Conservation (phyloP, 2,888 invertebrate genomes). For the Pseudoips prasinana region DNA sequence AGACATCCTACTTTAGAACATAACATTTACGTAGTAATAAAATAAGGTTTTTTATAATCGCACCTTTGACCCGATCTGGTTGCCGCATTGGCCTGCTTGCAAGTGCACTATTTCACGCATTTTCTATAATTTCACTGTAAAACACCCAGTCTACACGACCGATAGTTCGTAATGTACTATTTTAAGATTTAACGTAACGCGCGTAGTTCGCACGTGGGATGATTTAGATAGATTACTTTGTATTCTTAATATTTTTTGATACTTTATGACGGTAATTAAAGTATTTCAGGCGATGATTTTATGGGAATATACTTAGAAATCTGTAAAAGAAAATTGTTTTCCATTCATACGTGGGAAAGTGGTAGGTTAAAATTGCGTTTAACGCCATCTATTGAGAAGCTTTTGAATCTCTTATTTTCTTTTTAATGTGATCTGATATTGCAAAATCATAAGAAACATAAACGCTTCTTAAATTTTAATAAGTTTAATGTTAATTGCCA, state of each 20-base stretch:
- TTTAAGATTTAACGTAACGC: conserved; percentile 32
- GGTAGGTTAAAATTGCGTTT: background rate
- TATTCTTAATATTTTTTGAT: too few species aligned
- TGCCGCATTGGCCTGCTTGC: conserved; percentile 95
- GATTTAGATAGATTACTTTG: conserved; percentile 9
- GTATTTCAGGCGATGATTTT: conserved; percentile 5
- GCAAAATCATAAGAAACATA: too few species aligned
- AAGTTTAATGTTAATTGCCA: too few species aligned
- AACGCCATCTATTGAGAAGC: conserved; percentile 27
- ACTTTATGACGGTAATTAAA: conserved; percentile 3
- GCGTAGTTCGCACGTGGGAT: conserved; percentile 32
- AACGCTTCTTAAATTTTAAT: too few species aligned
- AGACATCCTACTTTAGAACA: too few species aligned
- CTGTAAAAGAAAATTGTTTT: conserved; percentile 27
- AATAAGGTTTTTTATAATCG: conserved; percentile 18
- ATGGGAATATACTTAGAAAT: conserved; percentile 15
- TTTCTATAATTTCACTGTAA: conserved; percentile 42
- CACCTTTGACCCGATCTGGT: conserved; percentile 96
- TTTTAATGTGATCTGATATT: too few species aligned
- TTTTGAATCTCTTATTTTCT: too few species aligned
- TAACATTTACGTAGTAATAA: background rate
- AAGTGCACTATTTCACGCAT: conserved; percentile 97
- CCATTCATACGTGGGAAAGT: conserved; percentile 16
- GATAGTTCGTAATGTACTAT: conserved; percentile 37
- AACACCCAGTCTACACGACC: conserved; percentile 27